These are phyloP conservation scores for Macropodus opercularis DNA, from an alignment of 2,797 vertebrate species.

Conservation along the genomic window DNA sequence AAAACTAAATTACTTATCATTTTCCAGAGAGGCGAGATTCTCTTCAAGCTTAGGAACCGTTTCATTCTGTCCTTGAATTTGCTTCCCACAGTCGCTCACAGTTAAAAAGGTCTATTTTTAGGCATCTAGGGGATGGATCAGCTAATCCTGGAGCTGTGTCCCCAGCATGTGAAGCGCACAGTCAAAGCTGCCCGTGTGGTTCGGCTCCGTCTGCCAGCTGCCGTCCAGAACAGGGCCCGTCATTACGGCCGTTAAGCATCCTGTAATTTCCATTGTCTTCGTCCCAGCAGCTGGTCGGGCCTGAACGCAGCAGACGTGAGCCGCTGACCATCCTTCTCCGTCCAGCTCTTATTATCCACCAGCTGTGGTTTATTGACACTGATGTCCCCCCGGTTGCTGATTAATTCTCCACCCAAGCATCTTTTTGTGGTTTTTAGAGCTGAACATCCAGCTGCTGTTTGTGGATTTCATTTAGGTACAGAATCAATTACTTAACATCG, in stretches of 20 bases:
- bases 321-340: conserved; percentile 33
- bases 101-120: conserved; percentile 6
- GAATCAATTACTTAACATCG: no score
- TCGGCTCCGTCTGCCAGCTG: conserved; percentile 20
- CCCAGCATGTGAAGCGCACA: conserved; percentile 22
- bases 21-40: background rate
- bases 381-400: background rate
- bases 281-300: conserved; percentile 48
- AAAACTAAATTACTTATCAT: background rate
- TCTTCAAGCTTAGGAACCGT: background rate
- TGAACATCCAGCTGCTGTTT: conserved; percentile 3
- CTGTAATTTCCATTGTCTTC: conserved; percentile 44
- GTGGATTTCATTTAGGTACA: background rate
- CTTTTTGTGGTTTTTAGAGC: conserved; percentile 8
- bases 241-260: conserved; percentile 44
- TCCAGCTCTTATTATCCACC: conserved; percentile 19
- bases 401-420: conserved; percentile 12
- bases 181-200: conserved; percentile 26
- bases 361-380: conserved; percentile 16
- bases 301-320: conserved; percentile 34
- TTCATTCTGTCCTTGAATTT: background rate
- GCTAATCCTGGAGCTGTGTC: conserved; percentile 39
- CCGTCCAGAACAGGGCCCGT: conserved; percentile 40
- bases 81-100: background rate
- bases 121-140: conserved; percentile 20